Evolutionary conservation across 2,797 vertebrate species (phyloP).

Genomic region (Myotis pilosus): DNA sequence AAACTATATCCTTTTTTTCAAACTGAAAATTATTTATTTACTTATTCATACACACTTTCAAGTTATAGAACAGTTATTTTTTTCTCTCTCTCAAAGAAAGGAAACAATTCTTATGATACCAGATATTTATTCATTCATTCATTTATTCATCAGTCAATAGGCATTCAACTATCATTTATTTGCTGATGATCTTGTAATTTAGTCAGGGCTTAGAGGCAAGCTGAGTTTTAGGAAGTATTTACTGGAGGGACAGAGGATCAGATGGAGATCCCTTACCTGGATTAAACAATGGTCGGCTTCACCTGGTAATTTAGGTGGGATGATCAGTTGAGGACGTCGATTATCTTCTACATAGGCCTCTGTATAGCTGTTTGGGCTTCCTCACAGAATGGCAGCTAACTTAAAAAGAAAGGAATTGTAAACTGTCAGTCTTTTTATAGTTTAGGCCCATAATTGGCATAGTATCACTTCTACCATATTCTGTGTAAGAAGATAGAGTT

Average conservation of each 20-base stretch:
- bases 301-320: neutral
- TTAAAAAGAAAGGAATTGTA: neutral
- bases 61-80: neutral
- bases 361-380: neutral
- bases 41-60: neutral
- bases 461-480: neutral
- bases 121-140: neutral
- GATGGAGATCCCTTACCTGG: neutral
- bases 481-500: neutral
- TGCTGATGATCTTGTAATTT: neutral
- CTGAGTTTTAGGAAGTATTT: neutral
- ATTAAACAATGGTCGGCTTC: neutral
- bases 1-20: neutral
- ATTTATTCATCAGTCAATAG: neutral
- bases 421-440: neutral
- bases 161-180: neutral
- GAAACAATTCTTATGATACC: neutral
- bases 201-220: neutral
- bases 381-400: neutral
- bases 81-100: neutral
- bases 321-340: fast-evolving
- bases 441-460: neutral
- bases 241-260: neutral
- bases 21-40: neutral
- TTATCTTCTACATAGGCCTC: neutral